phyloP scores from a whole-genome alignment of 2,797 vertebrate genomes.

The Cirrhinus molitorella region DNA sequence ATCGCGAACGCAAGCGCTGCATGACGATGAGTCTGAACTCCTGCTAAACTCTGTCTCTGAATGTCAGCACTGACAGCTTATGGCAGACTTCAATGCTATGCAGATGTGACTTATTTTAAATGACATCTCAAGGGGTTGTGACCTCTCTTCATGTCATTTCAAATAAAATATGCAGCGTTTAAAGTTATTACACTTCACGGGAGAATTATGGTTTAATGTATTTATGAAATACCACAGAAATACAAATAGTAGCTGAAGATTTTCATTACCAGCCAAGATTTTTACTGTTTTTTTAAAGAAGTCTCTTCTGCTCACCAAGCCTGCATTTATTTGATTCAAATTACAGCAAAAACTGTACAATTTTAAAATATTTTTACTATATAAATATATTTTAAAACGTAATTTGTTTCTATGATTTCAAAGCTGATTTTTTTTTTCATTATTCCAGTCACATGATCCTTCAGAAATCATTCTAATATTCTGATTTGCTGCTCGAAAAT shows the following conservation, averaged over 20 bases:
- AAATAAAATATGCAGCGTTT: not conserved
- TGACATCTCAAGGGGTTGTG: not conserved
- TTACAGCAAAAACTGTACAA: too few relatives aligned
- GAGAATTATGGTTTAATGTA: not conserved
- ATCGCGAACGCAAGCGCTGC: not conserved
- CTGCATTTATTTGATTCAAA: too few relatives aligned
- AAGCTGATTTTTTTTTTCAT: too few relatives aligned
- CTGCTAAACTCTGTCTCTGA: not conserved
- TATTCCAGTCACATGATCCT: too few relatives aligned
- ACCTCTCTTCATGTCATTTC: not conserved
- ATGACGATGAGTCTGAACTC: constrained; percentile 26
- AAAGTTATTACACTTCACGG: not conserved
- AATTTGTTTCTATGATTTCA: too few relatives aligned
- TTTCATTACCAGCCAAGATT: too few relatives aligned
- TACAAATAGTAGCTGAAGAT: not conserved
- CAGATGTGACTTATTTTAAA: constrained; percentile 12
- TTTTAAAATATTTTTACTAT: too few relatives aligned
- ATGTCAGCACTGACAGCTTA: not conserved
- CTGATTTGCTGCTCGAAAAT: too few relatives aligned
- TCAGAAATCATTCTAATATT: too few relatives aligned
- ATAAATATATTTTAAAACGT: too few relatives aligned
- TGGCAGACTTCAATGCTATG: not conserved
- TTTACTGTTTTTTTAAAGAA: too few relatives aligned
- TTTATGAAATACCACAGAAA: not conserved
- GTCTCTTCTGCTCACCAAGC: too few relatives aligned